Evolutionary conservation across 2,113 vertebrate genomes (phyloP).

Genomic region (Marcusenius ussheri): DNA sequence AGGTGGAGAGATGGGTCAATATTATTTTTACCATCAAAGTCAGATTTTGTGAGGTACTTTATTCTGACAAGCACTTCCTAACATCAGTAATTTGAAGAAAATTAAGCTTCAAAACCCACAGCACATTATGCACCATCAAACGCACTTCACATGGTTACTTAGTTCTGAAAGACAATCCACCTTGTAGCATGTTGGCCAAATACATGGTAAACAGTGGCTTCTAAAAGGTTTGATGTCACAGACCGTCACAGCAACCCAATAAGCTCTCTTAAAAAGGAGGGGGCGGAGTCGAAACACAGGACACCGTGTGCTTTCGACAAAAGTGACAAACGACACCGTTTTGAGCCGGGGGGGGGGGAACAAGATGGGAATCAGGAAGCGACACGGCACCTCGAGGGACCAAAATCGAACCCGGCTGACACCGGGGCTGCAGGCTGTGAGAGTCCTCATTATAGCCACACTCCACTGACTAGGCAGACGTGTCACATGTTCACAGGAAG

Average conservation of each 20-base stretch:
- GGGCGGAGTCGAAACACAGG: background rate
- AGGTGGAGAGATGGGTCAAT: background rate
- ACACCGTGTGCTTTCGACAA: background rate
- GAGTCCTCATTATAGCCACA: background rate
- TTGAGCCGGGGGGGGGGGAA: background rate
- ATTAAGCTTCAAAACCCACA: background rate
- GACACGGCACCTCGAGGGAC: background rate
- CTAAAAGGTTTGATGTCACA: background rate
- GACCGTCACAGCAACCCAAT: background rate
- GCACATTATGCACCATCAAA: background rate
- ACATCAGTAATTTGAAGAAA: background rate
- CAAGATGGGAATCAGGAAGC: background rate
- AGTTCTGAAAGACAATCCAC: background rate
- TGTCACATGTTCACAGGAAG: background rate
- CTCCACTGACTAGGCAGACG: background rate
- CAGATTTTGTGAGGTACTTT: background rate
- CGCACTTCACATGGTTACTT: background rate
- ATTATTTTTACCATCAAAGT: background rate
- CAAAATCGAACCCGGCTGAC: background rate
- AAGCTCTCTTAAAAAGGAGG: background rate
- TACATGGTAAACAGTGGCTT: background rate
- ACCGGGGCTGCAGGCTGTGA: background rate
- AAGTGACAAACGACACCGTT: background rate
- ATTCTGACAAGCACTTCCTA: background rate
- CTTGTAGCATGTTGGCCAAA: background rate